Evolutionary conservation across 2,113 vertebrate species (phyloP).

Genomic region (Mastomys natalensis): DNA sequence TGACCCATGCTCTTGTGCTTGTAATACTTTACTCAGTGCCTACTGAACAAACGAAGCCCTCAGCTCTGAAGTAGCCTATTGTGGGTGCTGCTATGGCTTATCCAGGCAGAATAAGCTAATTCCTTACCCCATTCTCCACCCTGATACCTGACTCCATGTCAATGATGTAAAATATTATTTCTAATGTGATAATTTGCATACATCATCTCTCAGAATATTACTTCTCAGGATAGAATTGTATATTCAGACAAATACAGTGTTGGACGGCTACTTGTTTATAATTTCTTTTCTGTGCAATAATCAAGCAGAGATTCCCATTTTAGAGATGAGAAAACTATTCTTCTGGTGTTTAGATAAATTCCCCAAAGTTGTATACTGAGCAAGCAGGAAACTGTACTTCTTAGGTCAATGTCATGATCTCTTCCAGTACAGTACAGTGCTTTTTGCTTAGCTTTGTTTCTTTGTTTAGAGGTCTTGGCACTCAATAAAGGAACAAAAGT

Average conservation of each 20-base stretch:
- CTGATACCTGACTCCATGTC: neutral
- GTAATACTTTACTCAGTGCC: neutral
- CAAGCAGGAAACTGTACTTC: neutral
- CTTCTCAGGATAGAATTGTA: neutral
- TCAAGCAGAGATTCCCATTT: neutral
- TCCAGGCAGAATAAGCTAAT: neutral
- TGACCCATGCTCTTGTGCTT: neutral
- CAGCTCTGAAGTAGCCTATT: neutral
- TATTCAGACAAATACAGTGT: neutral
- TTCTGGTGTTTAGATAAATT: neutral
- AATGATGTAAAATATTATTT: neutral
- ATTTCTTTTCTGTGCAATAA: neutral
- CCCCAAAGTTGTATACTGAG: neutral
- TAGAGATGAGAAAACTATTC: neutral
- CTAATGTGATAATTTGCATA: neutral
- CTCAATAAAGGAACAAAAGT: neutral
- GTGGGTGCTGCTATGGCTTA: neutral
- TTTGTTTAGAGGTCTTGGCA: neutral
- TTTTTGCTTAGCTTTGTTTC: neutral
- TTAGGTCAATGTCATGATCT: neutral
- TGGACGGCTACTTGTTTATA: neutral
- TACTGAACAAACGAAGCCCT: neutral
- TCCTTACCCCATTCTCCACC: neutral
- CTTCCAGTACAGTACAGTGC: neutral
- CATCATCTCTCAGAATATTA: neutral